These are phyloP conservation scores for Pygoscelis antarcticus DNA, from an alignment of 2,113 vertebrate species.

Conservation along the genomic window DNA sequence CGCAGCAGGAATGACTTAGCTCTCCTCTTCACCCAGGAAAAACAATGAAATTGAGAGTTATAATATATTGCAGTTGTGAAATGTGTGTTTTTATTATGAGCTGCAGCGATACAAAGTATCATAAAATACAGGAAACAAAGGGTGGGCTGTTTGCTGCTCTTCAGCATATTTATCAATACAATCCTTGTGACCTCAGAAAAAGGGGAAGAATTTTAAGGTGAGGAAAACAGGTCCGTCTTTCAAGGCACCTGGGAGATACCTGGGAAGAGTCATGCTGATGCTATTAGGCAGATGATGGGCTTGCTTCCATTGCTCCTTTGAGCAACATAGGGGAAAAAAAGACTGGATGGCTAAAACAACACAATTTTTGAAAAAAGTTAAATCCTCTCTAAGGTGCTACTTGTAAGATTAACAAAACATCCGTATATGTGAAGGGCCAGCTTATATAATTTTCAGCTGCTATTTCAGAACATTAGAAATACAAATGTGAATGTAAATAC, in stretches of 20 bases:
- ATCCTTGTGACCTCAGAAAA: neutral
- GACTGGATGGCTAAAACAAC: neutral
- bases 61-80: rapidly evolving
- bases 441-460: neutral
- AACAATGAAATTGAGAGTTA: neutral
- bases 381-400: neutral
- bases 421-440: rapidly evolving
- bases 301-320: neutral
- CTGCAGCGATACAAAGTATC: neutral
- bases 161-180: rapidly evolving
- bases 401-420: neutral
- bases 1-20: neutral
- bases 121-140: neutral
- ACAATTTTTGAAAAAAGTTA: neutral
- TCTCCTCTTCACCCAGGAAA: neutral
- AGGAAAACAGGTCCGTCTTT: neutral
- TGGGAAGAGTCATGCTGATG: neutral
- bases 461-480: neutral
- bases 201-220: neutral
- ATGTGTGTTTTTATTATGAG: neutral
- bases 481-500: neutral
- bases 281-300: rapidly evolving
- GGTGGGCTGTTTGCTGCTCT: neutral
- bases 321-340: rapidly evolving
- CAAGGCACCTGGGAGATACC: neutral